Percentiles rank a stretch among this genome's conserved stretches.
phyloP scores from a whole-genome alignment of 2,888 invertebrate genomes.

The Drosophila quinaria region DNA sequence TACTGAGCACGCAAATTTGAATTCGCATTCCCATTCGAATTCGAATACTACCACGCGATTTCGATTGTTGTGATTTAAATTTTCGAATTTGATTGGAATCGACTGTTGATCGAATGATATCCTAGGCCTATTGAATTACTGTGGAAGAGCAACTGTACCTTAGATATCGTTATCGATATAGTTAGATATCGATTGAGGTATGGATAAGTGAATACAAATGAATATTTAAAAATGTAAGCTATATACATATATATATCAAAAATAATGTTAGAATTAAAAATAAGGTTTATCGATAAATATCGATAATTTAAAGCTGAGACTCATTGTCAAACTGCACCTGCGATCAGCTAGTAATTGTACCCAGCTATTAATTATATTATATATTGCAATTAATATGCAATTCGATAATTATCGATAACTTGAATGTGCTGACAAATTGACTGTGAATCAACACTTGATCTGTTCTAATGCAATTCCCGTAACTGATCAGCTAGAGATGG shows the following conservation, averaged over 20 bases:
- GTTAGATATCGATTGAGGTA: not conserved
- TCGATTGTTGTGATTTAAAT: not conserved
- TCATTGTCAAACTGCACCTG: too few species aligned
- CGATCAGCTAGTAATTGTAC: too few species aligned
- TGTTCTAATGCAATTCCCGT: not conserved
- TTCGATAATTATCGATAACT: not conserved
- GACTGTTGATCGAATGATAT: not conserved
- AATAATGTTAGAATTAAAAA: too few species aligned
- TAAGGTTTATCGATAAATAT: too few species aligned
- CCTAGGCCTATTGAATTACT: not conserved
- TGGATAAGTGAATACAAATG: too few species aligned
- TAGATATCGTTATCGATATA: not conserved
- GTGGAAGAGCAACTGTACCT: not conserved
- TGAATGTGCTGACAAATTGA: not conserved
- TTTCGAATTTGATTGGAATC: not conserved
- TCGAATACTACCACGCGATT: not conserved
- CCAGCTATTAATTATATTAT: too few species aligned
- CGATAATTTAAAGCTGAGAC: too few species aligned
- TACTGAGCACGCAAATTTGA: conserved; percentile 3
- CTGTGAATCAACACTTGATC: too few species aligned
- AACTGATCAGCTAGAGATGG: conserved; percentile 1
- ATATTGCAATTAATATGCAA: too few species aligned
- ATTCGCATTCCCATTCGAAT: not conserved
- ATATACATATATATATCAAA: too few species aligned
- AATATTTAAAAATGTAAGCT: too few species aligned